Percentiles rank a stretch among this genome's conserved stretches.
Conservation (phyloP, 2,113 vertebrate species). For the Recurvirostra avosetta region DNA sequence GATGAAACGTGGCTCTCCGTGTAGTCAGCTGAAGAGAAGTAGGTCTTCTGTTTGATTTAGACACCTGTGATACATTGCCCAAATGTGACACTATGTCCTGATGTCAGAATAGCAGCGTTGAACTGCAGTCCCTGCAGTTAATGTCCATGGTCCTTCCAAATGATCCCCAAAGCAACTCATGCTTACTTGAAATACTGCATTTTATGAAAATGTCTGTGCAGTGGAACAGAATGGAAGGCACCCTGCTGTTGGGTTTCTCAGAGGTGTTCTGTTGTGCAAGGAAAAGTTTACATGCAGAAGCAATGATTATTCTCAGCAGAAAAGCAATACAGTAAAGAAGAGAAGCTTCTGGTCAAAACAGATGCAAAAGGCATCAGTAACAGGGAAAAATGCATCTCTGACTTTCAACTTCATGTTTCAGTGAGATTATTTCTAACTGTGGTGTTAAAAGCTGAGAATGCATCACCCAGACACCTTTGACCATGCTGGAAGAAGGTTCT, state of each 20-base stretch:
- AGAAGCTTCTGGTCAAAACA: not conserved
- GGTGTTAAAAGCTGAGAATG: not conserved
- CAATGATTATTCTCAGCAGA: not conserved
- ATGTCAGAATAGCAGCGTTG: not conserved
- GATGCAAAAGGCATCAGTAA: not conserved
- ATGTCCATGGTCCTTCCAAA: not conserved
- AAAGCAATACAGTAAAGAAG: not conserved
- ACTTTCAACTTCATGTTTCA: not conserved
- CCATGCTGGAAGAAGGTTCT: not conserved
- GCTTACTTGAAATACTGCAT: not conserved
- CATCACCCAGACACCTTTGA: not conserved
- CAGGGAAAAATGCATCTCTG: not conserved
- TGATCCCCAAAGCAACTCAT: accelerated
- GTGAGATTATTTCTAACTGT: not conserved
- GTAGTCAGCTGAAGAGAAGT: not conserved
- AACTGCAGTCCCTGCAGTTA: not conserved
- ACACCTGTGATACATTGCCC: not conserved
- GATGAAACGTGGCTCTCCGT: accelerated
- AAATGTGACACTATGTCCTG: not conserved
- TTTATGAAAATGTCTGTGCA: not conserved
- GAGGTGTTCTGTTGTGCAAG: not conserved
- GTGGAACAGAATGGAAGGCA: not conserved
- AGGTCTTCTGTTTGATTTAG: not conserved
- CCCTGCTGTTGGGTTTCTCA: not conserved
- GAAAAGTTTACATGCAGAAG: not conserved